phyloP scores from a whole-genome alignment of 2,113 vertebrate genomes.

The Chaenocephalus aceratus region DNA sequence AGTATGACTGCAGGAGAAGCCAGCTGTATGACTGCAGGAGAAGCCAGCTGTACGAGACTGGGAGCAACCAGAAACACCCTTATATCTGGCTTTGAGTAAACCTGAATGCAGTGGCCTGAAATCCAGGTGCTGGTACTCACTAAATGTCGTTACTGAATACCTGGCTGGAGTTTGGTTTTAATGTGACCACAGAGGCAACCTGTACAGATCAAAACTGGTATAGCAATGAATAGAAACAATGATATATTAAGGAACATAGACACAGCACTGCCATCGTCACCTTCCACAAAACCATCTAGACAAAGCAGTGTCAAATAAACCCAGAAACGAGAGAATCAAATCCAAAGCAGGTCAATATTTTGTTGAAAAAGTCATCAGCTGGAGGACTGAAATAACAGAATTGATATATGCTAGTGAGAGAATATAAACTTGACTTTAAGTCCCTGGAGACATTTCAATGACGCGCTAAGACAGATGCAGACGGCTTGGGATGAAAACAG shows the following conservation, averaged over 20 bases:
- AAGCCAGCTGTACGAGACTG: neutral
- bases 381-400: no score
- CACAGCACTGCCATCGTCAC: no score
- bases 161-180: neutral
- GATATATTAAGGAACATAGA: neutral
- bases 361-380: neutral
- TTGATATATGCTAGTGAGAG: neutral
- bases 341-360: neutral
- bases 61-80: neutral
- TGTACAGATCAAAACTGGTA: neutral
- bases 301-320: neutral
- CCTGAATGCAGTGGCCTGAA: neutral
- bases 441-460: no score
- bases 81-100: neutral
- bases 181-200: neutral
- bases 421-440: no score
- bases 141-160: neutral
- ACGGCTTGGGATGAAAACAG: no score
- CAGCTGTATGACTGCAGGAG: no score
- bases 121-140: neutral
- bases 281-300: neutral
- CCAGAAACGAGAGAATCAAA: neutral
- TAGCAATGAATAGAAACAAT: neutral
- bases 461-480: no score
- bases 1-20: neutral